These are phyloP conservation scores for Batillaria attramentaria DNA, from an alignment of 1,140 invertebrate species.

Conservation along the genomic window DNA sequence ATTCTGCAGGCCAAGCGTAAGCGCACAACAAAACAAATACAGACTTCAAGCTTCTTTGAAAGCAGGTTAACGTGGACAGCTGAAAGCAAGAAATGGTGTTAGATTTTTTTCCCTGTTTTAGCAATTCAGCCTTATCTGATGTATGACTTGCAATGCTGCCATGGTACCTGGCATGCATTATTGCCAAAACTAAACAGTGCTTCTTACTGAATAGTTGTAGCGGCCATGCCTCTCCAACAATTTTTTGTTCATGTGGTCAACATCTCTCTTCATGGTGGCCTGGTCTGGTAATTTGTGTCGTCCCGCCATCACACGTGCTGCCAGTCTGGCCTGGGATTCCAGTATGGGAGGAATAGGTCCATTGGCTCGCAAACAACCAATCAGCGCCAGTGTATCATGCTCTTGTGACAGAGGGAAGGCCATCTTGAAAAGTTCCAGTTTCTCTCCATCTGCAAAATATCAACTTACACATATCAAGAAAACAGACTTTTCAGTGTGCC, in stretches of 20 bases:
- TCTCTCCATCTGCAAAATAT: constrained; percentile 9
- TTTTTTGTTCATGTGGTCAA: constrained; percentile 69
- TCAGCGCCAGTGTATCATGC: constrained; percentile 29
- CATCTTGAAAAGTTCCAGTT: constrained; percentile 33
- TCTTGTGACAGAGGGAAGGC: constrained; percentile 27
- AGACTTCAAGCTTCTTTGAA: too few species aligned
- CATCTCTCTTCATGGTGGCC: constrained; percentile 56
- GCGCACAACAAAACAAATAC: too few species aligned
- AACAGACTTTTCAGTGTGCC: too few species aligned
- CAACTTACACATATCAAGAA: not conserved
- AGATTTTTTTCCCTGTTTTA: too few species aligned
- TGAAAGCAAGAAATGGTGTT: too few species aligned
- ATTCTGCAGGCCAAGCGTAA: too few species aligned
- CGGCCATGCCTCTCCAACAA: constrained; percentile 17
- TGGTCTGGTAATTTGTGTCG: constrained; percentile 13
- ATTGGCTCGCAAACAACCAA: constrained; percentile 21
- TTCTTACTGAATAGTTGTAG: constrained; percentile 19
- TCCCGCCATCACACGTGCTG: constrained; percentile 30
- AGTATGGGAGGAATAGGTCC: constrained; percentile 32
- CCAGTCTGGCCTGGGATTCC: constrained; percentile 39
- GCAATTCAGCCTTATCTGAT: too few species aligned
- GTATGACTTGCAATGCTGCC: too few species aligned
- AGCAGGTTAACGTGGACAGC: too few species aligned
- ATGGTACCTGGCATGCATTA: too few species aligned
- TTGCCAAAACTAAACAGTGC: too few species aligned